Percentiles rank a stretch among this genome's conserved stretches.
Evolutionary conservation across 2,888 invertebrate genomes (phyloP).

Genomic region (Pristionchus entomophagus): DNA sequence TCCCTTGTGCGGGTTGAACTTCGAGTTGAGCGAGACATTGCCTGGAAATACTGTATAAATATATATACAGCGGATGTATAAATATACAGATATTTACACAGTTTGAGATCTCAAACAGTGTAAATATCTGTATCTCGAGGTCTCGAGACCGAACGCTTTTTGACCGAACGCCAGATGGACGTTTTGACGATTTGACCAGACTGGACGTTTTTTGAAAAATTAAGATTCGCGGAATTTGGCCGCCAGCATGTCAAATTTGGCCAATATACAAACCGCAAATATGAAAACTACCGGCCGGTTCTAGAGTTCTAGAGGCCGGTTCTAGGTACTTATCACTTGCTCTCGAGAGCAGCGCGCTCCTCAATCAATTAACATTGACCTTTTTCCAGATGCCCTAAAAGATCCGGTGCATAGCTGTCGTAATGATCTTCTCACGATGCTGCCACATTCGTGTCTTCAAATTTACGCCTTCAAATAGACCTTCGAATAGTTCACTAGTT

Average conservation of each 20-base stretch:
- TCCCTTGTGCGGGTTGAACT: neutral
- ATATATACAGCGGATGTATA: neutral
- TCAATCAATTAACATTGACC: neutral
- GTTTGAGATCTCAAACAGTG: neutral
- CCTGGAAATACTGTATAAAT: neutral
- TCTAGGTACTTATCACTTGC: neutral
- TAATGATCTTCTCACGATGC: slow-evolving; percentile 11
- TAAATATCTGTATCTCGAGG: neutral
- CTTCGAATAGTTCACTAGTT: slow-evolving; percentile 1
- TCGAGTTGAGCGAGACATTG: slow-evolving; percentile 25
- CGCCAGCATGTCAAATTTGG: neutral
- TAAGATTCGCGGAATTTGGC: too few relatives aligned
- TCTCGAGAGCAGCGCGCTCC: neutral
- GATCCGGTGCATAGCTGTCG: neutral
- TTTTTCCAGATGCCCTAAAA: neutral
- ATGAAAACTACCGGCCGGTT: neutral
- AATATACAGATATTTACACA: neutral
- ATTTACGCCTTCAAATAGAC: too few relatives aligned
- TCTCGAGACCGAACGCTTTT: too few relatives aligned
- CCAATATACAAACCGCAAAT: neutral
- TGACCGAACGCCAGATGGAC: too few relatives aligned
- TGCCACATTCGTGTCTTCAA: neutral
- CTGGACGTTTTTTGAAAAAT: too few relatives aligned
- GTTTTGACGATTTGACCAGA: too few relatives aligned
- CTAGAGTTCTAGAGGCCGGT: neutral